Percentiles rank a stretch among this genome's conserved stretches.
These are phyloP conservation scores for Amphipoea lucens DNA, from an alignment of 2,888 invertebrate species.

Conservation along the genomic window DNA sequence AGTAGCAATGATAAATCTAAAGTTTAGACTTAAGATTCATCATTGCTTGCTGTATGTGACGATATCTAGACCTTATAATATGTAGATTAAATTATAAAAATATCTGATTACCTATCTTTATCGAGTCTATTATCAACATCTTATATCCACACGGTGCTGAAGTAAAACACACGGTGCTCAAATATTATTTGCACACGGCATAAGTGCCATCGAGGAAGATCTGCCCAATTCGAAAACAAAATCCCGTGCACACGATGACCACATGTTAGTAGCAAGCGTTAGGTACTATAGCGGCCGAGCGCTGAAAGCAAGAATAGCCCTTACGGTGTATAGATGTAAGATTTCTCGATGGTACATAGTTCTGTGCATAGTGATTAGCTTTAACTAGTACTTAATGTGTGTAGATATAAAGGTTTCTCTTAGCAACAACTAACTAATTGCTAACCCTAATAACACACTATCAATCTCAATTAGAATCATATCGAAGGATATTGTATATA, in stretches of 20 bases:
- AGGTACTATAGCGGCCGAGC: too few relatives aligned
- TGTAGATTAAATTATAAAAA: not conserved
- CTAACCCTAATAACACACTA: too few relatives aligned
- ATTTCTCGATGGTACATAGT: too few relatives aligned
- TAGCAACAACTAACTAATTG: too few relatives aligned
- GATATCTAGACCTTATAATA: not conserved
- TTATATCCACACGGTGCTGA: conserved; percentile 1
- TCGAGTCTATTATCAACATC: not conserved
- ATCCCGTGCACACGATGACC: too few relatives aligned
- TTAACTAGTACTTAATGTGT: not conserved
- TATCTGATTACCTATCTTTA: conserved; percentile 1
- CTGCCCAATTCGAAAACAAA: too few relatives aligned
- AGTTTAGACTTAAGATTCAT: not conserved
- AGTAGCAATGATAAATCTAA: not conserved
- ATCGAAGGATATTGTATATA: not conserved
- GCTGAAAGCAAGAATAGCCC: too few relatives aligned
- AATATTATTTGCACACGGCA: not conserved
- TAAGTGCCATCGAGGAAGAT: not conserved
- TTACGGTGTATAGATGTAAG: too few relatives aligned
- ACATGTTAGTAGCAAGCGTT: too few relatives aligned
- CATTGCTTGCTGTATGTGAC: not conserved
- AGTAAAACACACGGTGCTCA: not conserved
- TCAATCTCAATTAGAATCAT: too few relatives aligned
- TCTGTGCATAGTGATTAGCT: not conserved
- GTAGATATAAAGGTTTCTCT: too few relatives aligned